Evolutionary conservation across 2,113 vertebrate genomes (phyloP).

Genomic region (Xiphophorus hellerii): DNA sequence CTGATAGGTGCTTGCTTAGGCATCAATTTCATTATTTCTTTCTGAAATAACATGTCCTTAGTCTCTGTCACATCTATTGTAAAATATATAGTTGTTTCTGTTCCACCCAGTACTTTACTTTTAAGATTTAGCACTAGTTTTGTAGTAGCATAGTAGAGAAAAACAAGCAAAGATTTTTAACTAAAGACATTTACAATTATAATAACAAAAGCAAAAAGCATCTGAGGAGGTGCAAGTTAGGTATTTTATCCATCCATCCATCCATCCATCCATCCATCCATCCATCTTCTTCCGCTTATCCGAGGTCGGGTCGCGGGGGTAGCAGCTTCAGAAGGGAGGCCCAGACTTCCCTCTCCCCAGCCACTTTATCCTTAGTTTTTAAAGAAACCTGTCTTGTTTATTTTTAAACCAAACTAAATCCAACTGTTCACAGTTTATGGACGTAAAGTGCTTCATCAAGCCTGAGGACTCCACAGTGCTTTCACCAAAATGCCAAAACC

Average conservation of each 20-base stretch:
- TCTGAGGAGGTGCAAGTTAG: neutral
- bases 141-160: slow-evolving; percentile 1
- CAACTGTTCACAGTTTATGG: too few species aligned
- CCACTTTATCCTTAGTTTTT: neutral
- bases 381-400: neutral
- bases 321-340: too few species aligned
- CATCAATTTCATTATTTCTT: slow-evolving; percentile 13
- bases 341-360: too few species aligned
- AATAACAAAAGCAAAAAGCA: neutral
- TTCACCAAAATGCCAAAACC: too few species aligned
- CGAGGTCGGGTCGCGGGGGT: too few species aligned
- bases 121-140: slow-evolving; percentile 17
- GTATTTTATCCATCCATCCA: neutral
- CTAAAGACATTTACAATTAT: too few species aligned
- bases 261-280: neutral
- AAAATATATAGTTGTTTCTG: neutral
- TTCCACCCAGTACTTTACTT: slow-evolving; percentile 1
- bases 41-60: slow-evolving; percentile 3
- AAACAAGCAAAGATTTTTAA: too few species aligned
- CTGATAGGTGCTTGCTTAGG: neutral
- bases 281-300: too few species aligned
- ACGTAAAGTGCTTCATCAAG: too few species aligned
- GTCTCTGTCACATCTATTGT: neutral
- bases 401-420: too few species aligned
- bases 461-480: too few species aligned